Base-by-base conservation (phyloP, 1,140 invertebrate species). In the Trichonephila inaurata region DNA sequence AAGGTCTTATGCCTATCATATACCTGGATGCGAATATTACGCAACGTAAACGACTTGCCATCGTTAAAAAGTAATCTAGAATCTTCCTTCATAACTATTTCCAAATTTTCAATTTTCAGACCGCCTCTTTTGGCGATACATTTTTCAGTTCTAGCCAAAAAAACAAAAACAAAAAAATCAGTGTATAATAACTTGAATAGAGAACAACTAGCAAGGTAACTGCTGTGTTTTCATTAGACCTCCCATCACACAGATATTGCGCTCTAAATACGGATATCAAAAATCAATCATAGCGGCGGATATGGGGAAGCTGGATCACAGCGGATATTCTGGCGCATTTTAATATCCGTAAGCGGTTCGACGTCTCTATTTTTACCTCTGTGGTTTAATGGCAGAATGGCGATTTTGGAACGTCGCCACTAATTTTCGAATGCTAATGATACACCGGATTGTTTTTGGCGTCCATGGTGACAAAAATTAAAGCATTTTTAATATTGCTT, bases 231-330 rank as follows among this genome's bases (percentile, higher is more conserved):
- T 69, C 66, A 69, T 69, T 69, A 69, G 66, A 24, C 66, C 66
- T 24, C 66, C 66, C 66, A 24, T 69, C 66, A 69, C 7, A 51
- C 4, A 51, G 66, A 69, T 69, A 69, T 69, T 69, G 66, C n/a
- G 66, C 24, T 69, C 66, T 28, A 69, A 69, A 69, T 85, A 81
- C 90, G 90, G 90, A 91, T 91, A 91, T 91, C 72, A 91, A 91
- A 91, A 91, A 91, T 91, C 90, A 83, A 91, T 91, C 77, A 91
- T 83, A 28, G 4, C 8, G 24, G 33, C 90, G 81, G 90, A 91
- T 91, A 82, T 66, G 61, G 61, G 40, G 1, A 69, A 69, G 66
- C 21, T 8, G 66, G 66, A 69, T 69, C 28, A 69, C 10, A 51
- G n/a, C 66, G 81, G 90, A 91, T 83, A 33, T 44, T 40, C n/a